Conservation (phyloP, 2,113 vertebrate genomes). For the Elephas maximus region DNA sequence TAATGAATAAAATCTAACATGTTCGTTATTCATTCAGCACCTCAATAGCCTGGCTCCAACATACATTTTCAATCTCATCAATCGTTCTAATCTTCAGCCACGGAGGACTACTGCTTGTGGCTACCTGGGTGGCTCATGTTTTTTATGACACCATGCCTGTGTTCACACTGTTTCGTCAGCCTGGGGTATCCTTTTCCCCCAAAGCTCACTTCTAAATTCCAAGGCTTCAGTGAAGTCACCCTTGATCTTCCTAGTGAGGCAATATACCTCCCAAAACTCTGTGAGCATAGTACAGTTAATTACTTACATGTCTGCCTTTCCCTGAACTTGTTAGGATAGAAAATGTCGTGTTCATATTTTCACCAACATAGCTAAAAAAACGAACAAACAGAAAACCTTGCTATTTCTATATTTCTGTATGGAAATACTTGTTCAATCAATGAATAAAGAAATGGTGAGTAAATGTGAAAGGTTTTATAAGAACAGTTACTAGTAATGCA, state of each 20-base stretch:
- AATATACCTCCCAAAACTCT: neutral
- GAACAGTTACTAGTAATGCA: neutral
- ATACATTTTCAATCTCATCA: neutral
- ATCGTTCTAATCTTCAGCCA: neutral
- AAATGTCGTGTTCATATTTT: neutral
- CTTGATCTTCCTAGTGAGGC: neutral
- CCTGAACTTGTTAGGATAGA: neutral
- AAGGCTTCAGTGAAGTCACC: neutral
- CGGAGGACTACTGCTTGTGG: neutral
- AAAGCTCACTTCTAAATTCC: neutral
- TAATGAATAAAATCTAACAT: neutral
- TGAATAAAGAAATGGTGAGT: neutral
- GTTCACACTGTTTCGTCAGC: neutral
- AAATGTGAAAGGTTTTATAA: neutral
- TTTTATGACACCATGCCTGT: neutral
- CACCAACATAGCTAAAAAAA: neutral
- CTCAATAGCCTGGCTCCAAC: neutral
- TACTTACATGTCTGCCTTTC: neutral
- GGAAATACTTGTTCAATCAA: neutral
- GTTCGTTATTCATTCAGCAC: neutral
- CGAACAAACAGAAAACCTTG: neutral
- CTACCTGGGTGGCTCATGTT: neutral
- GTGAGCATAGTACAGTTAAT: neutral
- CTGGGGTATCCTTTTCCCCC: neutral
- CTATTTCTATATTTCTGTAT: too few relatives aligned